Base-by-base conservation (phyloP, 2,888 invertebrate genomes). In the Cheilosia impressa region DNA sequence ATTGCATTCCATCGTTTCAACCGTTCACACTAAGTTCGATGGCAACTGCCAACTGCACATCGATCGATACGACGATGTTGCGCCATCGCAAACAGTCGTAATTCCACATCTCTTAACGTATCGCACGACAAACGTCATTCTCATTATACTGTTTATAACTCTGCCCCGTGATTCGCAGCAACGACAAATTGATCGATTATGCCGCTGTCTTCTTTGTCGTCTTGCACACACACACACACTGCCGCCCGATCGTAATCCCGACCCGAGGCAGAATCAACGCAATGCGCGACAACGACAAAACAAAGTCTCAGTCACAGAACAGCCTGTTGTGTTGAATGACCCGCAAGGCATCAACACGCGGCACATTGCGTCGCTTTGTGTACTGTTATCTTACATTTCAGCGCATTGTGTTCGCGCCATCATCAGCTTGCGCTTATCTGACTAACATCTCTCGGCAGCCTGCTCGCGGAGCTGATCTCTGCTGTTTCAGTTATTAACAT, bases 101-200 rank as follows among this genome's bases (percentile, higher is more conserved):
- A 77, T 63, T 73, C 62, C 55, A 22, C 22, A 53, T 53, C 69
- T 69, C 73, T 69, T 75, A 75, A 65, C 69, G 58, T 58, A 47
- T 78, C 63, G 43, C 52, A 78, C 45, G 50, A 55, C 34, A 66
- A 76, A 80, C 84, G 80, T 80, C 84, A 84, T 76, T 58, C 75
- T 80, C 84, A 84, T 76, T 58, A 22, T 22, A 55, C 53, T 66
- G 63, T 79, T 75, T 75, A 84, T 80, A 75, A 79, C 69, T 58
- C 22, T 71, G 68, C 41, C 58, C 50, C 63, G 13, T 71, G 75
- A 84, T 71, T 84, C 71, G 24, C 52, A 71, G 55, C 31, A 66
- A 47, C 65, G 84, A 84, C 84, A 84, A 80, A 84, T 84, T 84
- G 79, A 84, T 84, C 84, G 79, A 84, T 84, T 84, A 80, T 73